A percentile compares a stretch with the other conserved stretches of the same genome.
Evolutionary conservation across 2,113 vertebrate genomes (phyloP).

Genomic region (Festucalex cinctus): DNA sequence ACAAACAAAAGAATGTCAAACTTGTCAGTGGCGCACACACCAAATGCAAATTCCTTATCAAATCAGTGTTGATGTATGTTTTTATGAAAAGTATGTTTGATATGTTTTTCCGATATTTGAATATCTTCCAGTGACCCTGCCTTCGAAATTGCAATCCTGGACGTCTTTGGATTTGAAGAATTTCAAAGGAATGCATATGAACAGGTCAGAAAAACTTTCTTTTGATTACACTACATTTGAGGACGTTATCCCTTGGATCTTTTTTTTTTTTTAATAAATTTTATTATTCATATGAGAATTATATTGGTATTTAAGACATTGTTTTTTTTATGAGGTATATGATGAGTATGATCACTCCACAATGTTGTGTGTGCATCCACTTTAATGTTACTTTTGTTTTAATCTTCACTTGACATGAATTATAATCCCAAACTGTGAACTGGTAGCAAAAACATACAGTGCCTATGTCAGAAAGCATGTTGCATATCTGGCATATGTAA

Average conservation of each 20-base stretch:
- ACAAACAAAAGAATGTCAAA: conserved; percentile 26
- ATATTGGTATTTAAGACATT: no score
- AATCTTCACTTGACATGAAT: no score
- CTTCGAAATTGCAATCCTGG: conserved; percentile 85
- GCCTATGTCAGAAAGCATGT: no score
- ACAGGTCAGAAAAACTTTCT: conserved; percentile 72
- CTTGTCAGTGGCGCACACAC: conserved; percentile 3
- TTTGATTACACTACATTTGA: neutral
- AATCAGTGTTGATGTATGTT: neutral
- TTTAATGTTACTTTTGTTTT: no score
- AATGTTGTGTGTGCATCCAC: no score
- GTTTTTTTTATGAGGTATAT: no score
- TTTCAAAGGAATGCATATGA: conserved; percentile 89
- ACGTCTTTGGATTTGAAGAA: conserved; percentile 94
- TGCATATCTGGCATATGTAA: neutral
- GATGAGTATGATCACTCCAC: no score
- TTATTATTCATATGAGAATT: no score
- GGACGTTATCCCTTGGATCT: neutral
- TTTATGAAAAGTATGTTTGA: neutral
- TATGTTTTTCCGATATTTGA: neutral
- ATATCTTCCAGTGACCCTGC: conserved; percentile 71
- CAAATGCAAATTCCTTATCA: neutral
- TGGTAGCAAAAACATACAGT: neutral
- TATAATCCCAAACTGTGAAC: no score
- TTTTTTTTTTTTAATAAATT: neutral